These are phyloP conservation scores for Hydrocynus forskahlii DNA, from an alignment of 2,797 vertebrate genomes.

Conservation along the genomic window DNA sequence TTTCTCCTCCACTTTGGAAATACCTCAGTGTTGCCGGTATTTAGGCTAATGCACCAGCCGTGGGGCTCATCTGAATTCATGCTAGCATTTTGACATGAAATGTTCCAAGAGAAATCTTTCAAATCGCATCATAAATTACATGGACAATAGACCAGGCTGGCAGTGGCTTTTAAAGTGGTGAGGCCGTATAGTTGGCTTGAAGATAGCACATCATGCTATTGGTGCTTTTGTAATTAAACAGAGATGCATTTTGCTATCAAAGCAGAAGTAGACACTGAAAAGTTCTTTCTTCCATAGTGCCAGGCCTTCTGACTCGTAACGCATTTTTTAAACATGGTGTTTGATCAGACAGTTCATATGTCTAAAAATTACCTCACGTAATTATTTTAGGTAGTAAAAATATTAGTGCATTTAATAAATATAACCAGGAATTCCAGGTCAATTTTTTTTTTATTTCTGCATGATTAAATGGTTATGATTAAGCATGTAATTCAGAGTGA, in stretches of 20 bases:
- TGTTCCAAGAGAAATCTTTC: background rate
- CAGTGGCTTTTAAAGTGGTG: background rate
- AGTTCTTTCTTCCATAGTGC: background rate
- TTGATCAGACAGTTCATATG: too few relatives aligned
- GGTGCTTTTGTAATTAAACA: background rate
- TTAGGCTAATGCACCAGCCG: slow-evolving; percentile 19
- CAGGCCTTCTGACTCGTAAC: too few relatives aligned
- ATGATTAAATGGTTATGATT: too few relatives aligned
- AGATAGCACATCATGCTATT: background rate
- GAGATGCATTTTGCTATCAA: background rate
- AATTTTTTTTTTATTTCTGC: too few relatives aligned
- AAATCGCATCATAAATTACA: slow-evolving; percentile 27
- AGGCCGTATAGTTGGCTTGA: background rate
- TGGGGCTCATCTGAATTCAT: slow-evolving; percentile 10
- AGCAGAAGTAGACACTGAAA: background rate
- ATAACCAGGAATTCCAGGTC: too few relatives aligned
- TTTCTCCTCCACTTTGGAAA: slow-evolving; percentile 36
- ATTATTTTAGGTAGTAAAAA: too few relatives aligned
- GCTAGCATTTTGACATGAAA: slow-evolving; percentile 10
- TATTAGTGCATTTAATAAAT: too few relatives aligned
- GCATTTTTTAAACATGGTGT: too few relatives aligned
- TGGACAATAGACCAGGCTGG: background rate
- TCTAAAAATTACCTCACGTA: too few relatives aligned
- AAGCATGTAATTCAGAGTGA: too few relatives aligned
- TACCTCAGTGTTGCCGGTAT: slow-evolving; percentile 17